Percentiles rank a stretch among this genome's conserved stretches.
Conservation (phyloP, 2,888 invertebrate genomes). For the Phengaris arion region DNA sequence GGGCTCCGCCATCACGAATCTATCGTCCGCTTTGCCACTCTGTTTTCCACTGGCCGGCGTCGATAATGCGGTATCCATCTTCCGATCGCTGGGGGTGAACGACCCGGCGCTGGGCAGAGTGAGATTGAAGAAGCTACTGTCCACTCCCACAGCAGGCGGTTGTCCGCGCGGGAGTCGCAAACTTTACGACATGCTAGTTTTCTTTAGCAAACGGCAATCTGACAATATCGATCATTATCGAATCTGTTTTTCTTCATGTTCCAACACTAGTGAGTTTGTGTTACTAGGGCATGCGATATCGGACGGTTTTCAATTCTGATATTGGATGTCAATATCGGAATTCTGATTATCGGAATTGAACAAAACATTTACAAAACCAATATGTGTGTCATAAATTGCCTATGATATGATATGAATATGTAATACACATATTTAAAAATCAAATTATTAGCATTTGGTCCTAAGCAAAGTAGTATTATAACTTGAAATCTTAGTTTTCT, state of each 20-base stretch:
- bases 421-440: too few species aligned
- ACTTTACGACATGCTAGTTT: constrained; percentile 67
- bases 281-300: not conserved
- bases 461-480: too few species aligned
- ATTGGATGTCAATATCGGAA: too few species aligned
- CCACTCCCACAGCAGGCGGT: constrained; percentile 66
- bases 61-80: constrained; percentile 38
- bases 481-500: too few species aligned
- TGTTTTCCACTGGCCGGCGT: constrained; percentile 33
- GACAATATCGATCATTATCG: constrained; percentile 50
- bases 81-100: constrained; percentile 53
- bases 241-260: constrained; percentile 29
- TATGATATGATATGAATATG: too few species aligned
- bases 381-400: too few species aligned
- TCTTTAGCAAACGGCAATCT: constrained; percentile 77
- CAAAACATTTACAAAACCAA: too few species aligned
- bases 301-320: too few species aligned
- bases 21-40: constrained; percentile 38
- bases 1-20: constrained; percentile 57
- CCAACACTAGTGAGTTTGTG: constrained; percentile 6
- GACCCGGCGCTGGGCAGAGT: constrained; percentile 74
- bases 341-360: too few species aligned
- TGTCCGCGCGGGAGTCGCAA: constrained; percentile 68
- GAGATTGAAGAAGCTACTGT: constrained; percentile 64
- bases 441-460: too few species aligned